phyloP scores from a whole-genome alignment of 2,113 vertebrate species.

The Ia io region DNA sequence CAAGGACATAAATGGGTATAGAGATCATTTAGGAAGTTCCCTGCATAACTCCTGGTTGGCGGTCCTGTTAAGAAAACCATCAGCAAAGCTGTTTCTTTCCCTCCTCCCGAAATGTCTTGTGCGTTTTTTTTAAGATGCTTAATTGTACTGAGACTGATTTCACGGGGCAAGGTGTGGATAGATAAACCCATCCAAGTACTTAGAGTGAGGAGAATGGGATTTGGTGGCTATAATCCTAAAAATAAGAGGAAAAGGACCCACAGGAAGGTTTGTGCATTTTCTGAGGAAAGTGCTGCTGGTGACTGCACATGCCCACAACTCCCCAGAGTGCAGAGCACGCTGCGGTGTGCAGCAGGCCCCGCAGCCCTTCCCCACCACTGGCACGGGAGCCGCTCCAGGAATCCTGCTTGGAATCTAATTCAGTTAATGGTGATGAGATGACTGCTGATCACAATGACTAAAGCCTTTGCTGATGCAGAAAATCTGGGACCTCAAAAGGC shows the following conservation, averaged over 20 bases:
- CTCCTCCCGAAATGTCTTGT: background rate
- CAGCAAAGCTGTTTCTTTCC: background rate
- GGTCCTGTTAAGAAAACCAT: background rate
- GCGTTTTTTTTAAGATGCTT: background rate
- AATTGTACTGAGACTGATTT: background rate
- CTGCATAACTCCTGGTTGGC: background rate
- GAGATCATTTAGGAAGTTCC: background rate
- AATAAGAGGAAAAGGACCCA: background rate
- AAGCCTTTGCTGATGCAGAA: constrained; percentile 42
- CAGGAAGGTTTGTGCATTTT: background rate
- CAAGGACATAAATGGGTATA: background rate
- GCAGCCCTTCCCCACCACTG: background rate
- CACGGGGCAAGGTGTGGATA: no score
- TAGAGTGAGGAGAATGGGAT: background rate
- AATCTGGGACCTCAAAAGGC: background rate
- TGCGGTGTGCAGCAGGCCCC: background rate
- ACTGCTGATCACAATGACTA: background rate
- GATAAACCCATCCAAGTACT: background rate
- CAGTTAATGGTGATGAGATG: background rate
- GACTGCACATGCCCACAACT: background rate
- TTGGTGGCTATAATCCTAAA: background rate
- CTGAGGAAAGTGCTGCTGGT: background rate
- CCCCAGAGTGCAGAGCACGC: background rate
- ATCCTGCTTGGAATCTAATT: background rate
- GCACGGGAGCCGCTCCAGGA: constrained; percentile 2